Percentiles rank a stretch among this genome's conserved stretches.
phyloP scores from a whole-genome alignment of 2,797 vertebrate genomes.

The Poeciliopsis turneri region DNA sequence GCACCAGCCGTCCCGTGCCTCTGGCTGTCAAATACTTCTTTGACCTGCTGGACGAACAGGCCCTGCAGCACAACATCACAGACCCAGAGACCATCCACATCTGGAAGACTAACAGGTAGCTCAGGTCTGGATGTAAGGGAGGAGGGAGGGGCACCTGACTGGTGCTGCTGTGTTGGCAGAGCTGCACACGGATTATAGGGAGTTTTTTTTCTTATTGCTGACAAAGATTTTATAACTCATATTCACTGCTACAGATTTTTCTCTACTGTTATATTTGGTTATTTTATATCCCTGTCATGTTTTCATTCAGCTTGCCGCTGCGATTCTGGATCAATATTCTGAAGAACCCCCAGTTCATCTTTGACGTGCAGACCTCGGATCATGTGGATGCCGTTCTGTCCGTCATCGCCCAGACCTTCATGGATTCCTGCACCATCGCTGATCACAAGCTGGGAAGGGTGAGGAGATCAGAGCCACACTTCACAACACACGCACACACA shows the following conservation, averaged over 20 bases:
- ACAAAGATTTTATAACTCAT: neutral
- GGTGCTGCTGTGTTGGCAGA: neutral
- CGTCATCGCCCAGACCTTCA: slow-evolving; percentile 97
- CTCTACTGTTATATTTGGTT: neutral
- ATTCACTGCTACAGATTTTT: neutral
- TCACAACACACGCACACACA: neutral
- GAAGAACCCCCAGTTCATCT: slow-evolving; percentile 97
- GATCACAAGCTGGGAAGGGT: slow-evolving; percentile 97
- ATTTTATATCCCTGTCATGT: neutral
- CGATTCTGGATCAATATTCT: slow-evolving; percentile 99
- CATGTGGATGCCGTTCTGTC: slow-evolving; percentile 93
- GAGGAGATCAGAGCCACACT: slow-evolving; percentile 46
- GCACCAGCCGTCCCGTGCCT: slow-evolving; percentile 93
- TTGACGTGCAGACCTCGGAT: slow-evolving; percentile 94
- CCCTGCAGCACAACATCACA: slow-evolving; percentile 87
- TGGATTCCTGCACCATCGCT: slow-evolving; percentile 97
- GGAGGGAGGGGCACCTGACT: neutral
- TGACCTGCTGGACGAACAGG: slow-evolving; percentile 96
- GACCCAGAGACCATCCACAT: slow-evolving; percentile 97
- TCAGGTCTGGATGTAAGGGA: neutral
- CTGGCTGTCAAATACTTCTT: slow-evolving; percentile 98
- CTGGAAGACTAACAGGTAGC: slow-evolving; percentile 98
- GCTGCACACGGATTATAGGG: neutral
- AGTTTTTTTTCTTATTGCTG: neutral
- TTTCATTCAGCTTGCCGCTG: slow-evolving; percentile 85